A percentile compares a stretch with the other conserved stretches of the same genome.
Evolutionary conservation across 2,888 invertebrate species (phyloP).

Genomic region (Xylocampa areola): DNA sequence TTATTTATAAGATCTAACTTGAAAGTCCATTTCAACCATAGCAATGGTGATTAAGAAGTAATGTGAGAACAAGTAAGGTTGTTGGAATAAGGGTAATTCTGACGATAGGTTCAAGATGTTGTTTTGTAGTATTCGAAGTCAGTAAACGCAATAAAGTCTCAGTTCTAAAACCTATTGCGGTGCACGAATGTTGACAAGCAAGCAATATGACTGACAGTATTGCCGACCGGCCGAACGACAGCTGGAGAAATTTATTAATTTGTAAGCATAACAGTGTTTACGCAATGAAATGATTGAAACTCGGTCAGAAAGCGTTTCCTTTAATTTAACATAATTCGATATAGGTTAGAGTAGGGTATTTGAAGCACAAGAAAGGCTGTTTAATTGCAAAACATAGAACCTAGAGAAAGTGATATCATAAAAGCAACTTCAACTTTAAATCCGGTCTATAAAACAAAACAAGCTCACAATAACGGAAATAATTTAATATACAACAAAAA

Average conservation of each 20-base stretch:
- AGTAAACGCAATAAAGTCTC: neutral
- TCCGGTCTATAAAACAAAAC: slow-evolving; percentile 4
- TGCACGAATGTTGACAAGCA: neutral
- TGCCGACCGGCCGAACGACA: neutral
- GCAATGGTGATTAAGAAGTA: too few species aligned
- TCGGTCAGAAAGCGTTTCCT: neutral
- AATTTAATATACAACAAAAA: slow-evolving; percentile 17
- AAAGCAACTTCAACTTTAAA: slow-evolving; percentile 16
- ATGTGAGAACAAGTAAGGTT: too few species aligned
- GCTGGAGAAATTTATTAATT: neutral
- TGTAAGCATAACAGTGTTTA: neutral
- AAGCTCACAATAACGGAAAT: slow-evolving; percentile 11
- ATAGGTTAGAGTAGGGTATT: neutral
- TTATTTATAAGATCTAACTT: too few species aligned
- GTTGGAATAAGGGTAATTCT: too few species aligned
- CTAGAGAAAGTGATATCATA: slow-evolving; percentile 43
- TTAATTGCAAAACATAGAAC: slow-evolving; percentile 29
- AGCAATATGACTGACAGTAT: neutral
- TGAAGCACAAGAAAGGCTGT: slow-evolving; percentile 10
- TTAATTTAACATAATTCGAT: neutral
- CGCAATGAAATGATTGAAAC: slow-evolving; percentile 4
- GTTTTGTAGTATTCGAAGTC: neutral
- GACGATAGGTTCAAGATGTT: neutral
- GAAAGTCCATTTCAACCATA: too few species aligned
- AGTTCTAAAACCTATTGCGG: neutral